Evolutionary conservation across 2,797 vertebrate species (phyloP), one percentile per base, ranked within the genome.

Genomic region (Salmo trutta): DNA sequence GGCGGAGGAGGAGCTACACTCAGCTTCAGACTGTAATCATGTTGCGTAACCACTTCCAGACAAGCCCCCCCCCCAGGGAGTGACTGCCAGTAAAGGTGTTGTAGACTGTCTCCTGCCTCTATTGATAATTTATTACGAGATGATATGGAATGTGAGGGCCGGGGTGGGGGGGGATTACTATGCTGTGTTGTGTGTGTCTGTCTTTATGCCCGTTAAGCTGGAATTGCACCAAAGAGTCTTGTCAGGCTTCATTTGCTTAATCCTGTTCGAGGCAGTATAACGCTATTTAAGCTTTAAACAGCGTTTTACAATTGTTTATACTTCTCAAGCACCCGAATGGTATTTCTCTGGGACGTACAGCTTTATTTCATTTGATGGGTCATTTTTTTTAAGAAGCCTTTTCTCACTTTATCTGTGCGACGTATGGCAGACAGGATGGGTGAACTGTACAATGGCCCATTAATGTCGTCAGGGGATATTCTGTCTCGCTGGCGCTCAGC

Each of bases 11-110:
- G 71, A 70, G 71, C 65, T 71, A 24, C 16, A 15, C 59, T 62
- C 19, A 56, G 16, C 69, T 73, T 74, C 53, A 73, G 68, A 75
- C 81, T 64, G 75, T 21, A 53, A 4, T 73, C 59, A 4, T 73
- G 74, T 82, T 84, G 72, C 71, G 68, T 84, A 81, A 81, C 75
- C 41, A 54, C 6, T 75, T 71, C 72, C 33, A 79, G 62, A 65
- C 31, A 54, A 71, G 70, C 62, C 4, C 31, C 31, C 68, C 68
- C n/a, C 19, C 56, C 56, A 12, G n/a, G 56, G 8, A 62, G 41
- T 21, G 36, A 47, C 70, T 74, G 21, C 14, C 65, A 41, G 59
- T 41, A 33, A 3, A 24, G 21, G 59, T 62, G 59, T 24, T 21
- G 16, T 10, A 21, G n/a, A 24, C 59, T 62, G 59, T 62, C 21